Percentiles rank a stretch among this genome's conserved stretches.
Conservation (phyloP, 2,797 vertebrate genomes). For the Oreochromis mossambicus region DNA sequence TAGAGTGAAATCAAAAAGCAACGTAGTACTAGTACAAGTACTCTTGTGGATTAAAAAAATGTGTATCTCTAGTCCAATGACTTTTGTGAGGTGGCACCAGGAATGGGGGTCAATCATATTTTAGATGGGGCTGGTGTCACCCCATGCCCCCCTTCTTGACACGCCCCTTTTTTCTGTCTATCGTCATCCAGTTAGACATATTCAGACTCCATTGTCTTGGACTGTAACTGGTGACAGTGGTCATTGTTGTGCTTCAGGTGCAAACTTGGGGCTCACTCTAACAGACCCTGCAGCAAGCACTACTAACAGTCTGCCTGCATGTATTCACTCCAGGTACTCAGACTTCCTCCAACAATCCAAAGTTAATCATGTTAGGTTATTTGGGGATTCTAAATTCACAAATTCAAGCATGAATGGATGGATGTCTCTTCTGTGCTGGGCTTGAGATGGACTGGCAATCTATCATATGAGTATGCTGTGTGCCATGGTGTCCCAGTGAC, state of each 20-base stretch:
- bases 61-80: background rate
- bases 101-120: background rate
- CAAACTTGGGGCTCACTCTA: background rate
- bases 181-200: background rate
- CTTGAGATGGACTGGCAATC: background rate
- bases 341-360: background rate
- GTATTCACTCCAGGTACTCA: background rate
- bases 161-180: background rate
- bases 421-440: background rate
- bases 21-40: background rate
- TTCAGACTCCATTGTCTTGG: background rate
- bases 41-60: background rate
- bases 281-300: background rate
- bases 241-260: background rate
- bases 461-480: background rate
- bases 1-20: background rate
- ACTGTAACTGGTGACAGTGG: background rate
- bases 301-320: background rate
- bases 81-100: background rate
- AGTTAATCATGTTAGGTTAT: background rate
- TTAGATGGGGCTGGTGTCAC: background rate
- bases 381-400: background rate
- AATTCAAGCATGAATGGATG: background rate
- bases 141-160: background rate
- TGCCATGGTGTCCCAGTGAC: background rate